Percentiles rank a stretch among this genome's conserved stretches.
These are phyloP conservation scores for Drosophila colorata DNA, from an alignment of 2,888 invertebrate species.

Conservation along the genomic window DNA sequence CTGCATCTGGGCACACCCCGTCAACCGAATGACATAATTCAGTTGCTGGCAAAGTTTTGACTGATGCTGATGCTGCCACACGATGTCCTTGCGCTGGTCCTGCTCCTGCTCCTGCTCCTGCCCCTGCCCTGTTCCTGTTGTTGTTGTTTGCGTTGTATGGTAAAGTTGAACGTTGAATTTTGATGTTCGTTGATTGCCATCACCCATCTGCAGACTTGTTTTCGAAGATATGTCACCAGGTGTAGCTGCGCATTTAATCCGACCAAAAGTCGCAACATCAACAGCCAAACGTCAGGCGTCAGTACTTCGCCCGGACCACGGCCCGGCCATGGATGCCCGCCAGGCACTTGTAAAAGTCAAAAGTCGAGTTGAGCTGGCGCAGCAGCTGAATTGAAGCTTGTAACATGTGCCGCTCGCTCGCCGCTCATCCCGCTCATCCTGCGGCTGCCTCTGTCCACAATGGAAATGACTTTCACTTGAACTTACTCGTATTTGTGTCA, in stretches of 20 bases:
- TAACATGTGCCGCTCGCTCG: slow-evolving; percentile 58
- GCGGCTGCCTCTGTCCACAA: slow-evolving; percentile 58
- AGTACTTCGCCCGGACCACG: slow-evolving; percentile 28
- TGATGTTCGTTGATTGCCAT: slow-evolving; percentile 79
- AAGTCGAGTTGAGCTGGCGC: slow-evolving; percentile 40
- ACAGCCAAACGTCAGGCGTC: slow-evolving; percentile 62
- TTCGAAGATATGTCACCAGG: slow-evolving; percentile 79
- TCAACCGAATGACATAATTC: slow-evolving; percentile 80
- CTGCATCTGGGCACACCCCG: slow-evolving; percentile 51
- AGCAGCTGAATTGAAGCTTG: slow-evolving; percentile 9
- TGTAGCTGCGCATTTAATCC: slow-evolving; percentile 79
- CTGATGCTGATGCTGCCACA: slow-evolving; percentile 74
- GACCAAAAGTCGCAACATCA: slow-evolving; percentile 80
- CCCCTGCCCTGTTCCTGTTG: slow-evolving; percentile 5
- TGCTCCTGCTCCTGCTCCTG: slow-evolving; percentile 19
- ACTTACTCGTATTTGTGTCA: slow-evolving; percentile 47
- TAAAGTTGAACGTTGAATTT: slow-evolving; percentile 76
- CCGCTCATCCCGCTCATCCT: not conserved
- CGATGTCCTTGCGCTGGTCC: slow-evolving; percentile 17
- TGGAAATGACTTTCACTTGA: slow-evolving; percentile 70
- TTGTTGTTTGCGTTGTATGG: slow-evolving; percentile 38
- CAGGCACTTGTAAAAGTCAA: slow-evolving; percentile 65
- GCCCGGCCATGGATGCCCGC: slow-evolving; percentile 47
- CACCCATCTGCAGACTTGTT: slow-evolving; percentile 64
- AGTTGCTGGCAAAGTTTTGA: slow-evolving; percentile 80